Percentiles rank a stretch among this genome's conserved stretches.
Evolutionary conservation across 2,797 vertebrate genomes (phyloP).

Genomic region (Eupleurogrammus muticus): DNA sequence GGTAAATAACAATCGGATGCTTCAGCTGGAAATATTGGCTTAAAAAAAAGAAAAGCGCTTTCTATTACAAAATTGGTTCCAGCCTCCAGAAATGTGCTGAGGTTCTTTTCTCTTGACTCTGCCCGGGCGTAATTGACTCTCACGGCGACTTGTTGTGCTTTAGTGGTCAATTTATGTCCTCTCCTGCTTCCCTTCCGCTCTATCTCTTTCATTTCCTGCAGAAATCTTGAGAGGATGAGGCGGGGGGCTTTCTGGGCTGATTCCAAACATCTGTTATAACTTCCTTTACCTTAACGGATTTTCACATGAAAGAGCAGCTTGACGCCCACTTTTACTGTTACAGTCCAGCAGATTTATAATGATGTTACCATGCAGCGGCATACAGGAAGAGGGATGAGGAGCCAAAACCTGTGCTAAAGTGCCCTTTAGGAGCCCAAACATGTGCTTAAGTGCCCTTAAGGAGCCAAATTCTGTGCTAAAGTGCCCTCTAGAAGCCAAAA

Average conservation of each 20-base stretch:
- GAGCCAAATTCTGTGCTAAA: no score
- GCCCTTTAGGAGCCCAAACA: no score
- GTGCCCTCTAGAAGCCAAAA: no score
- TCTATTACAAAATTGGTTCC: constrained; percentile 7
- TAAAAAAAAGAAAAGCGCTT: no score
- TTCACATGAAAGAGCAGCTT: constrained; percentile 55
- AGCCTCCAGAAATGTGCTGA: constrained; percentile 5
- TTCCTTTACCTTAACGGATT: constrained; percentile 27
- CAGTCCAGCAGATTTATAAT: constrained; percentile 27
- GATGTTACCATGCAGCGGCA: constrained; percentile 3
- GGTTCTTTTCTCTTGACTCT: constrained; percentile 9
- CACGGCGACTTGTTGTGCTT: constrained; percentile 6
- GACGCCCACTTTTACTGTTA: constrained; percentile 13
- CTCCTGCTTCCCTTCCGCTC: constrained; percentile 31
- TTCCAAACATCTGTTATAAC: constrained; percentile 44
- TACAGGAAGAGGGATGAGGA: no score
- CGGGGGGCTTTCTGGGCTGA: constrained; percentile 12
- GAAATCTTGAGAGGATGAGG: constrained; percentile 39
- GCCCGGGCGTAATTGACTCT: constrained; percentile 10
- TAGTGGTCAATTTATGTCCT: constrained; percentile 42
- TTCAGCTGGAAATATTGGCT: constrained; percentile 12
- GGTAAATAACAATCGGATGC: constrained; percentile 30
- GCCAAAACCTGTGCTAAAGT: no score
- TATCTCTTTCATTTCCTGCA: constrained; percentile 54
- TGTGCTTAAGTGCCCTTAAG: no score